Conservation (phyloP, 1,140 invertebrate species). For the Zaprionus africanus region DNA sequence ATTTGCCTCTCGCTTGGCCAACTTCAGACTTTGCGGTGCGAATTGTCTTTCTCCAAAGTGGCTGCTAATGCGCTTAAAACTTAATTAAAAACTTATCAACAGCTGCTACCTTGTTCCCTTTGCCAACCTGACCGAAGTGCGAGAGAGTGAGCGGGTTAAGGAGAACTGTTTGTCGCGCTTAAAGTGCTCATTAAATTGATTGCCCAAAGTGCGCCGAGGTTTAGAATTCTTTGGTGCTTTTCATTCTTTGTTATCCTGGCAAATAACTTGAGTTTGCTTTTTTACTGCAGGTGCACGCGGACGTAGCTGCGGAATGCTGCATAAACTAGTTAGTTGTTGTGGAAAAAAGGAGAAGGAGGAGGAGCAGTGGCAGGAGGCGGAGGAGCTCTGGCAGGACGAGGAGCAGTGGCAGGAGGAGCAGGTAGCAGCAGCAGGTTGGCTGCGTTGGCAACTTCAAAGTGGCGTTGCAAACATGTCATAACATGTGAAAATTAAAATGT, state of each 20-base stretch:
- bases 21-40: slow-evolving; percentile 4
- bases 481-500: slow-evolving; percentile 80
- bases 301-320: neutral
- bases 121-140: slow-evolving; percentile 3
- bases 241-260: slow-evolving; percentile 1
- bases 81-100: slow-evolving; percentile 81
- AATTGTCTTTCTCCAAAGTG: slow-evolving; percentile 51
- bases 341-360: neutral
- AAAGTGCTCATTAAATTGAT: slow-evolving; percentile 7
- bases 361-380: neutral
- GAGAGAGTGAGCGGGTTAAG: neutral
- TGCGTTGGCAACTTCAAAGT: slow-evolving; percentile 61
- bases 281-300: neutral
- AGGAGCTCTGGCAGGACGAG: neutral
- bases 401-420: neutral
- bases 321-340: neutral
- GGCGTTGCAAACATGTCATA: slow-evolving; percentile 66
- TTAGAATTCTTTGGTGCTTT: neutral
- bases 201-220: neutral
- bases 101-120: slow-evolving; percentile 38
- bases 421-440: neutral
- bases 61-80: slow-evolving; percentile 70
- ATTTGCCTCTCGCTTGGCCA: neutral
- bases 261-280: slow-evolving; percentile 4
- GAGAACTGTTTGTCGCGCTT: neutral